Evolutionary conservation across 2,888 invertebrate genomes (phyloP).

Genomic region (Andrena bucephala): DNA sequence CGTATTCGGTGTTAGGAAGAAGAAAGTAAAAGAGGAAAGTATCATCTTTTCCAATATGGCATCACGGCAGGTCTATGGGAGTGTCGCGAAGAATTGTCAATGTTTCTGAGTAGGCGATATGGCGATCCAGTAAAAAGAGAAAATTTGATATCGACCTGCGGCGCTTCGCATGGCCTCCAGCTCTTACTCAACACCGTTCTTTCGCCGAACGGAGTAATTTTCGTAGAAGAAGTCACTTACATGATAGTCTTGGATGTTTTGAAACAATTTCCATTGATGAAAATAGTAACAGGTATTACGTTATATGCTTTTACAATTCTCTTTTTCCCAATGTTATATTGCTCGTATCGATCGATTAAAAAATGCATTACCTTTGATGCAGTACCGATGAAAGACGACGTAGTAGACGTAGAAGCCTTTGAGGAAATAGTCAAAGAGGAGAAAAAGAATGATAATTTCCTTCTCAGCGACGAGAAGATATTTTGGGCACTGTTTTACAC

Average conservation of each 20-base stretch:
- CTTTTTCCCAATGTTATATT: no score
- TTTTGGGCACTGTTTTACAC: slow-evolving; percentile 87
- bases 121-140: slow-evolving; percentile 84
- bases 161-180: slow-evolving; percentile 88
- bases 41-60: slow-evolving; percentile 87
- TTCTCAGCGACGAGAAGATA: slow-evolving; percentile 81
- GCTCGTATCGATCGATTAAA: not conserved
- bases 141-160: slow-evolving; percentile 87
- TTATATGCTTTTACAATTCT: no score
- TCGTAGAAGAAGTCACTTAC: slow-evolving; percentile 89
- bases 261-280: slow-evolving; percentile 86
- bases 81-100: slow-evolving; percentile 85
- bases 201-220: slow-evolving; percentile 86
- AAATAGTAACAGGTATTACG: slow-evolving; percentile 85
- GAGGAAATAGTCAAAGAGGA: slow-evolving; percentile 83
- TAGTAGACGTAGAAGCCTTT: slow-evolving; percentile 86
- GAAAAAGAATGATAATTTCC: slow-evolving; percentile 75
- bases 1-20: slow-evolving; percentile 74
- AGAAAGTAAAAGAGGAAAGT: slow-evolving; percentile 81
- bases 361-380: not conserved
- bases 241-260: slow-evolving; percentile 87
- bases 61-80: slow-evolving; percentile 86
- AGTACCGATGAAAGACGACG: slow-evolving; percentile 86
- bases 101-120: slow-evolving; percentile 85
- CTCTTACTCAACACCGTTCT: slow-evolving; percentile 86